Evolutionary conservation across 2,113 vertebrate genomes (phyloP).

Genomic region (Bos indicus): DNA sequence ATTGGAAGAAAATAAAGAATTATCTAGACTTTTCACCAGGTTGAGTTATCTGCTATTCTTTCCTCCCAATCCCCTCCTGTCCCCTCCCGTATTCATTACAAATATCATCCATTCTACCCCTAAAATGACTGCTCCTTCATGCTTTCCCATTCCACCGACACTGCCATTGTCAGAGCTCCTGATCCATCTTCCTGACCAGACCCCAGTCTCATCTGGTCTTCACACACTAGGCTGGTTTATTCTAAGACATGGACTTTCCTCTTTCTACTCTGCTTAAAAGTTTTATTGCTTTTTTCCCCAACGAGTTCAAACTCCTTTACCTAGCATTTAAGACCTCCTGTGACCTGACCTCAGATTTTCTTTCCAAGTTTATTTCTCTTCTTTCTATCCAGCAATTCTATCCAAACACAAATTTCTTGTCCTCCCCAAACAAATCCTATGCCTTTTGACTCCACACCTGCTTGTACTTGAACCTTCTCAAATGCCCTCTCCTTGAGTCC

Average conservation of each 20-base stretch:
- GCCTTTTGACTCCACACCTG: not conserved
- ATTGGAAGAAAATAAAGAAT: slow-evolving; percentile 44
- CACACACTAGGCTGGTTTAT: not conserved
- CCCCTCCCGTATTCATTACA: not conserved
- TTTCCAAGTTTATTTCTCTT: not conserved
- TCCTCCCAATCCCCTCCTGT: not conserved
- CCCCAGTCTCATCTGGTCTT: not conserved
- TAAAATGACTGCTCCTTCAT: not conserved
- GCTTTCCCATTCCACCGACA: not conserved
- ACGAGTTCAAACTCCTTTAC: not conserved
- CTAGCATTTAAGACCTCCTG: not conserved
- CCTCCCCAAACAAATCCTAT: not conserved
- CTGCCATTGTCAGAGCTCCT: not conserved
- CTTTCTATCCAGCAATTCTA: not conserved
- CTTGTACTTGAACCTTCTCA: not conserved
- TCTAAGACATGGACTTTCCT: not conserved
- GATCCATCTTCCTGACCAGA: not conserved
- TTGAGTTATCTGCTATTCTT: not conserved
- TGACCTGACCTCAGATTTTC: not conserved
- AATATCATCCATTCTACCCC: not conserved
- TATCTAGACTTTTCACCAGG: not conserved
- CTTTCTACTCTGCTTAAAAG: not conserved
- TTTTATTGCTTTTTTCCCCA: not conserved
- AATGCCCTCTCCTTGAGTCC: not conserved
- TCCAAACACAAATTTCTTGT: not conserved